A percentile compares a stretch with the other conserved stretches of the same genome.
These are phyloP conservation scores for Barypeithes pellucidus DNA, from an alignment of 2,888 invertebrate species.

Conservation along the genomic window DNA sequence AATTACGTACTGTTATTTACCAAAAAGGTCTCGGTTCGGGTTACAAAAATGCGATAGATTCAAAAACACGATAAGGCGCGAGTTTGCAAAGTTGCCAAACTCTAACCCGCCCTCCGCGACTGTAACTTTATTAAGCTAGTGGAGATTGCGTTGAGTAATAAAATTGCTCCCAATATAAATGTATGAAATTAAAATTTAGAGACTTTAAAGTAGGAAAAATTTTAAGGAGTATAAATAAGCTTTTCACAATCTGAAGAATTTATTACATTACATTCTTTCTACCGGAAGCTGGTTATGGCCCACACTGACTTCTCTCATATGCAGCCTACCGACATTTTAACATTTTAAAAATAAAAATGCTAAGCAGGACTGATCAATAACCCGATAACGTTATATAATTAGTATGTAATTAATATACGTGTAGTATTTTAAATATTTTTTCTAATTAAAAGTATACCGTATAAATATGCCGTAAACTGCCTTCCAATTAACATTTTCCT, in stretches of 20 bases:
- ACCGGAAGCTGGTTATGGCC: not conserved
- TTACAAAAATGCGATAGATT: no score
- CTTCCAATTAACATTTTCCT: not conserved
- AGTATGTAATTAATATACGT: slow-evolving; percentile 8
- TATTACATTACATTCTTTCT: not conserved
- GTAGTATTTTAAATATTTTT: slow-evolving; percentile 11
- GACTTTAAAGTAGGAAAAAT: no score
- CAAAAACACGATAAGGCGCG: no score
- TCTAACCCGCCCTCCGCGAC: no score
- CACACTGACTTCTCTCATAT: not conserved
- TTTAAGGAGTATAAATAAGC: not conserved
- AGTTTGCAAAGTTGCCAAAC: no score
- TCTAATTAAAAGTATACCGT: not conserved
- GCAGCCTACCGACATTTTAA: not conserved
- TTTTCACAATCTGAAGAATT: not conserved
- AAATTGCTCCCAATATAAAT: no score
- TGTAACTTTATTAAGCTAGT: no score
- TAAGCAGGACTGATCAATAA: not conserved
- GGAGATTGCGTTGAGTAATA: no score
- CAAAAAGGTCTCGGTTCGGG: no score
- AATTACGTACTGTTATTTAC: no score
- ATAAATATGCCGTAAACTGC: slow-evolving; percentile 7
- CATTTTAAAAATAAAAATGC: not conserved
- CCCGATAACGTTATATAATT: slow-evolving; percentile 15
- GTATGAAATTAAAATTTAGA: no score